Conservation (phyloP, 2,888 invertebrate genomes). For the Pristionchus arcanus region DNA sequence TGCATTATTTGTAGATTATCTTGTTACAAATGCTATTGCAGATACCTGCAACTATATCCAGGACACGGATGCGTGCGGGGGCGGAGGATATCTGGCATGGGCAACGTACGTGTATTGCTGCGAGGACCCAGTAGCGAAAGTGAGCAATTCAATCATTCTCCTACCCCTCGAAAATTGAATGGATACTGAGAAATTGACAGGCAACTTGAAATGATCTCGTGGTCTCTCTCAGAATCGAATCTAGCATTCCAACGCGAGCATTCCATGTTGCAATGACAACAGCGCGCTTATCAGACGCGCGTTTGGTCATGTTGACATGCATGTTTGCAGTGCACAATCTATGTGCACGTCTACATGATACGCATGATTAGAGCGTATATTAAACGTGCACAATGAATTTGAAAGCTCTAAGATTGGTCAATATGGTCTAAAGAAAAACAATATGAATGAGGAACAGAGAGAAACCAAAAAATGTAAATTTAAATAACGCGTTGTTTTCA, state of each 20-base stretch:
- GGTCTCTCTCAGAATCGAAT: not conserved
- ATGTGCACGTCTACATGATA: not conserved
- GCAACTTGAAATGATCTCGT: not conserved
- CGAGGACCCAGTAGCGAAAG: not conserved
- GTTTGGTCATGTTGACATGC: not conserved
- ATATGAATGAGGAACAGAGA: not conserved
- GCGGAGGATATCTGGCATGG: slow-evolving; percentile 49
- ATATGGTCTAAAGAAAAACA: not conserved
- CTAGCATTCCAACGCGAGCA: not conserved
- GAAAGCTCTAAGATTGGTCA: not conserved
- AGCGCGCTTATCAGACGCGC: not conserved
- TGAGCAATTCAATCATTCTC: not conserved
- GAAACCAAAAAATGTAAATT: not conserved
- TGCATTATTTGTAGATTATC: not conserved
- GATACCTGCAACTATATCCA: slow-evolving; percentile 38
- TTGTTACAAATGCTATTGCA: not conserved
- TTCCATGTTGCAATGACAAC: not conserved
- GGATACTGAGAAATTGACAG: too few species aligned
- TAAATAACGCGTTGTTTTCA: not conserved
- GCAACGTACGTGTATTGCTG: slow-evolving; percentile 25
- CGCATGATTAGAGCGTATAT: too few species aligned
- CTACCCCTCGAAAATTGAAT: too few species aligned
- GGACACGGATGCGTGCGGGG: slow-evolving; percentile 31
- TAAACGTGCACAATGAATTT: too few species aligned
- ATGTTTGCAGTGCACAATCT: not conserved